phyloP scores from a whole-genome alignment of 2,888 invertebrate genomes.

The Leptura quadrifasciata region DNA sequence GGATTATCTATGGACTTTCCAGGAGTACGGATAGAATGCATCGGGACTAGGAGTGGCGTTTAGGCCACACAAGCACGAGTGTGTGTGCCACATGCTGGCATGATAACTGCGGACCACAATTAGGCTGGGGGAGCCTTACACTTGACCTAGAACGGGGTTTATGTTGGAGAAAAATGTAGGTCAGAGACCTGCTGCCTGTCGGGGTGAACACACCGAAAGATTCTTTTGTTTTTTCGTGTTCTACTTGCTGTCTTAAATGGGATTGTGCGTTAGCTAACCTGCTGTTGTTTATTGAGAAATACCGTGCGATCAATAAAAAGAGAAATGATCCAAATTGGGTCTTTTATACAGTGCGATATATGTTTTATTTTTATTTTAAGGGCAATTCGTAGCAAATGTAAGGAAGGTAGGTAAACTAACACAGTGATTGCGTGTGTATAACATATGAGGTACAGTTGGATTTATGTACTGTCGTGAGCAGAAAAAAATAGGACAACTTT shows the following conservation, averaged over 20 bases:
- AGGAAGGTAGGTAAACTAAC: not conserved
- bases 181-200: constrained; percentile 49
- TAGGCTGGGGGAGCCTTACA: constrained; percentile 56
- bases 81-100: constrained; percentile 40
- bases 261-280: not conserved
- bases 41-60: not conserved
- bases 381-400: not conserved
- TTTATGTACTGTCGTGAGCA: too few species aligned
- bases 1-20: not conserved
- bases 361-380: not conserved
- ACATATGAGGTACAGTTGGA: too few species aligned
- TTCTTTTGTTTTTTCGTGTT: constrained; percentile 41
- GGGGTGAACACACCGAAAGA: constrained; percentile 44
- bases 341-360: not conserved
- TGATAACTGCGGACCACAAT: constrained; percentile 49
- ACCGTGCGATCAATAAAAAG: not conserved
- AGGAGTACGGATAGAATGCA: not conserved
- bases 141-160: constrained; percentile 57
- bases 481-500: too few species aligned
- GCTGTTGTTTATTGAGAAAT: not conserved
- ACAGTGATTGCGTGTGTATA: too few species aligned
- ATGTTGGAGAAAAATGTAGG: constrained; percentile 59
- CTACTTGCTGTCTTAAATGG: not conserved
- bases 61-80: constrained; percentile 6
- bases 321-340: not conserved